Base-by-base conservation (phyloP, 2,888 invertebrate species). In the Mongoloraphidia duomilia region DNA sequence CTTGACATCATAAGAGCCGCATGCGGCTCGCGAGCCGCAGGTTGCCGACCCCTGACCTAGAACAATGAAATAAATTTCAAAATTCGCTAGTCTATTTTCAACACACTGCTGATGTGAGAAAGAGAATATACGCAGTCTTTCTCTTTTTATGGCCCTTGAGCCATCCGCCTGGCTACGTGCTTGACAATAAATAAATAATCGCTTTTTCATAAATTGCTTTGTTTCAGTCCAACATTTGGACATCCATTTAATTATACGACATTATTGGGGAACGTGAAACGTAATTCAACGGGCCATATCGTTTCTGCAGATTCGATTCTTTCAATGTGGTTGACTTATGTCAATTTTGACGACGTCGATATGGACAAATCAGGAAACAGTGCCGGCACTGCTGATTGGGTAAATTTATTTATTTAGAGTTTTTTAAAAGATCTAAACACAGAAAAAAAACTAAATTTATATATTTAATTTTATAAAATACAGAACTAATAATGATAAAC, bases 321-420 rank as follows among this genome's bases (percentile, higher is more conserved):
- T 54, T 70, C 79, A 35, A 69, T 74, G 44, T 84, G 82, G 79
- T 76, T 75, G 59, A 70, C 79, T 17, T 68, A 74, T 54, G 75
- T 84, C 0, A 81, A 84, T 66, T 83, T 83, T 71, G 74, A 80
- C 2, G 68, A 73, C 47, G 74, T 82, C 13, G 73, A 82, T 61
- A 72, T 77, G 63, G 72, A 78, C 60, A 75, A 79, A 65, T 72
- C 75, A 45, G 83, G 83, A 49, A 84, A 83, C 63, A 69, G 76
- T 57, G 78, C 82, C 12, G 85, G 85, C 45, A 84, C 85, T 37
- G 81, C 82, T 59, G 82, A 84, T 59, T 82, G 81, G 81, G 84
- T 82, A 60, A 70, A 62, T 52, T 41, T 42, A 50, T 39, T 37
- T 10, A 40, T 2, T 45, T 44, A 13, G 2, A 11, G 17, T 34